A percentile compares a stretch with the other conserved stretches of the same genome.
These are phyloP conservation scores for Tanytarsus gracilentus DNA, from an alignment of 2,888 invertebrate species.

Conservation along the genomic window DNA sequence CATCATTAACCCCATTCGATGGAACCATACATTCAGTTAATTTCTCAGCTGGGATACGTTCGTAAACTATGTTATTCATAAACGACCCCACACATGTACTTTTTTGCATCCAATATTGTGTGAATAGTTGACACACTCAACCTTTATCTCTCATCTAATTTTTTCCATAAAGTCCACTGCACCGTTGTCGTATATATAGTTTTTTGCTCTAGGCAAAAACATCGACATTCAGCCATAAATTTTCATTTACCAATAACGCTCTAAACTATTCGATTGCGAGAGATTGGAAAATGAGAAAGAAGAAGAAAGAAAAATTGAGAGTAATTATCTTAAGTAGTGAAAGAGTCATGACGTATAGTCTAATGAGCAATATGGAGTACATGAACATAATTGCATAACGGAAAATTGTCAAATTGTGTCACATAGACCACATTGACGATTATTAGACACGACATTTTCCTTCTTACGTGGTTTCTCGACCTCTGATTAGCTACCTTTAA, in stretches of 20 bases:
- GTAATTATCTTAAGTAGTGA: not conserved
- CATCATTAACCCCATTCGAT: no score
- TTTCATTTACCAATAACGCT: conserved; percentile 3
- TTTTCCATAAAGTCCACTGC: no score
- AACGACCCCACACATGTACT: not conserved
- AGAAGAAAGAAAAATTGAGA: not conserved
- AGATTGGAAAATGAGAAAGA: not conserved
- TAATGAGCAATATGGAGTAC: not conserved
- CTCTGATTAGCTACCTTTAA: no score
- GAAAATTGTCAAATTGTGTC: not conserved
- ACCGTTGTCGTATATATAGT: no score
- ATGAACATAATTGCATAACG: conserved; percentile 5
- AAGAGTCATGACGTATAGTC: not conserved
- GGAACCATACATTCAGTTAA: no score
- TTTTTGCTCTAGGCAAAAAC: no score
- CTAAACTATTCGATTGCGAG: not conserved
- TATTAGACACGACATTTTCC: not conserved
- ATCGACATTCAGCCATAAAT: conserved; percentile 10
- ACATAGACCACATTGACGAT: not conserved
- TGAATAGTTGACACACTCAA: not conserved
- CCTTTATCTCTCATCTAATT: not conserved
- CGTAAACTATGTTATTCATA: no score
- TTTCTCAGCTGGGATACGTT: no score
- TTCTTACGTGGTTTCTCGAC: not conserved
- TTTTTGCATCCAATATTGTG: not conserved